Evolutionary conservation across 2,797 vertebrate genomes (phyloP).

Genomic region (Mico argentatus): DNA sequence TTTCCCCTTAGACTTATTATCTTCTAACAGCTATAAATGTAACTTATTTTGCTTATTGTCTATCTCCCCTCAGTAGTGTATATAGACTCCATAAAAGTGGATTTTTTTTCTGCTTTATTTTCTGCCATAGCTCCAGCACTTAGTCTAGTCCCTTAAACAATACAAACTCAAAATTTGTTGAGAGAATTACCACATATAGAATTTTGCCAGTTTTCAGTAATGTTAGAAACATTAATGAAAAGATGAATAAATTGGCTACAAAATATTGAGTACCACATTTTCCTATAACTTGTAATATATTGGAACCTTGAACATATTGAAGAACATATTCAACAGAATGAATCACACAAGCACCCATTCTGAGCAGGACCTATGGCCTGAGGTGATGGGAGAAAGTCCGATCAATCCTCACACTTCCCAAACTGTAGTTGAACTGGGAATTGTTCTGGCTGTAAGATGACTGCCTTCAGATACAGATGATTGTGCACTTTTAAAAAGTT

Average conservation of each 20-base stretch:
- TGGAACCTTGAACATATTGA: neutral
- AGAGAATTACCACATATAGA: neutral
- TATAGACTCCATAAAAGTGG: neutral
- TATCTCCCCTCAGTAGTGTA: neutral
- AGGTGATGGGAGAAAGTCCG: neutral
- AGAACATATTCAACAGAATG: neutral
- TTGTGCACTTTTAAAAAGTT: neutral
- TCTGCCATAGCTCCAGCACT: neutral
- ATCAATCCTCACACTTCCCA: neutral
- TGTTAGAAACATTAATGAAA: neutral
- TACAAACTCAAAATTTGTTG: neutral
- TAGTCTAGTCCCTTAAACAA: neutral
- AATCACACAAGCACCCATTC: neutral
- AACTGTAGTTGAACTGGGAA: neutral
- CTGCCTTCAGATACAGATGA: neutral
- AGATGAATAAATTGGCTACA: neutral
- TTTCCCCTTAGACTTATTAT: neutral
- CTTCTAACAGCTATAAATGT: constrained; percentile 15
- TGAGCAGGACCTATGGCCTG: neutral
- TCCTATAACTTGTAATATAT: neutral
- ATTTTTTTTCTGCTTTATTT: neutral
- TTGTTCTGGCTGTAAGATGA: neutral
- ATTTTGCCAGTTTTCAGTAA: constrained; percentile 6
- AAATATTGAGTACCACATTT: neutral
- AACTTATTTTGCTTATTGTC: neutral